Evolutionary conservation across 2,888 invertebrate species (phyloP).

Genomic region (Tipula confusa): DNA sequence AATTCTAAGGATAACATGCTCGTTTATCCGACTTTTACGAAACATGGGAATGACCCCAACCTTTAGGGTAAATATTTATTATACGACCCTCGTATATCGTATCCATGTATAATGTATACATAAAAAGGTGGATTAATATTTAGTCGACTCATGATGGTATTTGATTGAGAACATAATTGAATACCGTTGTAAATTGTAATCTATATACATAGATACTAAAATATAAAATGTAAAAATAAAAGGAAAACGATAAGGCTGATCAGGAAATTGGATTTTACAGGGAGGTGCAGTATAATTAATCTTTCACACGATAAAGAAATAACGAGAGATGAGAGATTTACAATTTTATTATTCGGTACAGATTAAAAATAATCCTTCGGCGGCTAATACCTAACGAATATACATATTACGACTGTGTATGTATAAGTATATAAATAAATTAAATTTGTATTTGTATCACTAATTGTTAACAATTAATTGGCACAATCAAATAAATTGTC

Average conservation of each 20-base stretch:
- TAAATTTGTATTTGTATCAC: background rate
- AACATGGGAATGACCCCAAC: too few species aligned
- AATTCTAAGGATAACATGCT: too few species aligned
- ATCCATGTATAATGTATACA: background rate
- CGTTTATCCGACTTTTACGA: too few species aligned
- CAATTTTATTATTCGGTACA: background rate
- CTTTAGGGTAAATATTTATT: too few species aligned
- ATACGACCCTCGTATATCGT: background rate
- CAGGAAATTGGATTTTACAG: background rate
- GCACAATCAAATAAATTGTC: conserved; percentile 3
- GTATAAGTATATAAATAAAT: background rate
- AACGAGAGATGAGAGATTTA: background rate
- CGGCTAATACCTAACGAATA: background rate
- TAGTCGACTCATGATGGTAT: background rate
- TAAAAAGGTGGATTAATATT: background rate
- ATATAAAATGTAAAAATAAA: background rate
- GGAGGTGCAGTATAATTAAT: background rate
- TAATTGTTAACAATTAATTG: background rate
- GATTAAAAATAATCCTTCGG: background rate
- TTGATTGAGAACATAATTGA: conserved; percentile 5
- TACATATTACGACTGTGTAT: background rate
- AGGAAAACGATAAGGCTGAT: conserved; percentile 5
- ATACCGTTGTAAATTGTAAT: background rate
- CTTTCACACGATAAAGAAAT: background rate
- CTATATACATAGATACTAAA: background rate